These are phyloP conservation scores for Girardia tigrina DNA, from an alignment of 2,888 invertebrate genomes.

Conservation along the genomic window DNA sequence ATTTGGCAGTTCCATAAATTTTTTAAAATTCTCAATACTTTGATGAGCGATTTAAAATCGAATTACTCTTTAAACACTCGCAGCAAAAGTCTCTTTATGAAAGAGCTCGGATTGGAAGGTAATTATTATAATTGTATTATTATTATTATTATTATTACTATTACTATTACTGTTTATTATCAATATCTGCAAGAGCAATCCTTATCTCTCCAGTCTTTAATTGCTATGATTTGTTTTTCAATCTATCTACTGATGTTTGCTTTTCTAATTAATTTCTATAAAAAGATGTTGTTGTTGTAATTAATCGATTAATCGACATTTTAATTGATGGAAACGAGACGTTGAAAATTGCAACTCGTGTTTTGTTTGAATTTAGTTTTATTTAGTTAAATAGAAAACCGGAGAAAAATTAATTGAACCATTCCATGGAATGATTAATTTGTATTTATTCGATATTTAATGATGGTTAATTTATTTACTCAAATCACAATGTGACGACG, in stretches of 20 bases:
- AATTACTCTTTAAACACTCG: neutral
- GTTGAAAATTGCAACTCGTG: slow-evolving; percentile 1
- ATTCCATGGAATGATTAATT: slow-evolving; percentile 1
- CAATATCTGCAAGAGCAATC: neutral
- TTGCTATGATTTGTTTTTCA: neutral
- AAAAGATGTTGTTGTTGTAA: slow-evolving; percentile 20
- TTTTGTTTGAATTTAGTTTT: slow-evolving; percentile 13
- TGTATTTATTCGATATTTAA: neutral
- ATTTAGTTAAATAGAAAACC: neutral
- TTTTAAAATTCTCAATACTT: neutral
- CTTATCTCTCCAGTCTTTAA: neutral
- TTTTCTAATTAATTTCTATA: neutral
- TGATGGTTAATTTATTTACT: neutral
- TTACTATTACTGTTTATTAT: neutral
- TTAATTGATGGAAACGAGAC: slow-evolving; percentile 19
- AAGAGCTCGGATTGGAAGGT: neutral
- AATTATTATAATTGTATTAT: neutral
- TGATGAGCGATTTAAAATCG: neutral
- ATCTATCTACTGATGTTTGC: neutral
- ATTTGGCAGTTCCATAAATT: slow-evolving; percentile 19
- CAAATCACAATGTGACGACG: no score
- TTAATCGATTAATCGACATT: slow-evolving; percentile 23
- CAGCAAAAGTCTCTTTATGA: neutral
- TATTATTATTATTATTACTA: neutral
- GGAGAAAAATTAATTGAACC: slow-evolving; percentile 18